Evolutionary conservation across 1,140 invertebrate species (phyloP), one percentile per base, ranked within the genome.

Genomic region (Drosophila aff.): DNA sequence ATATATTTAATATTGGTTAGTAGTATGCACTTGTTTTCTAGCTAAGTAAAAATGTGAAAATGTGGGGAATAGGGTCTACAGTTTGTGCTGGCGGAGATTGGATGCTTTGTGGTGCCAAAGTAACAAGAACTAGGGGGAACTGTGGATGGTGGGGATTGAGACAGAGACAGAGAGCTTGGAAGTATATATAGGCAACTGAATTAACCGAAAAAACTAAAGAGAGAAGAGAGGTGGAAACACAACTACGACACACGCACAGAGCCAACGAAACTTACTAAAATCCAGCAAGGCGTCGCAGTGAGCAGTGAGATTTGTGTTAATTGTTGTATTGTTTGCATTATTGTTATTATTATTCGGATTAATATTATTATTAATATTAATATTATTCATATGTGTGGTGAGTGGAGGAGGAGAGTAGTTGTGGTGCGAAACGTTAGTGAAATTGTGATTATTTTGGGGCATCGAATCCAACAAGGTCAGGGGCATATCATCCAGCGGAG

Each of bases 231-330:
- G 43, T 55, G 18, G 46, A 74, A 49, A 61, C 55, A 86, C 63
- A 74, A 83, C 83, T 79, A 86, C 77, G 79, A 82, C 71, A 92
- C 71, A 91, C 79, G 66, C 76, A 78, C 81, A 76, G 65, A 85
- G 86, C 79, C 78, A 90, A 85, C 78, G 71, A 86, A 90, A 92
- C 90, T 92, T 92, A 92, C 90, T 92, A 92, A 82, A 81, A 74
- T 92, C 90, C 90, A 86, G 81, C 86, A 85, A 76, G 72, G 76
- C 89, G 81, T 81, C 86, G 72, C 68, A 75, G 83, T 87, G 83
- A 77, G 79, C 76, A 79, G 81, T 87, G 57, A 83, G 44, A 66
- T 89, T 80, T 67, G 90, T 83, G 76, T 85, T 85, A 64, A 67
- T 84, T 71, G 73, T 59, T 16, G 52, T 57, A 57, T 57, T 40